Conservation (phyloP, 2,888 invertebrate species). For the Macrostomum cliftonense region DNA sequence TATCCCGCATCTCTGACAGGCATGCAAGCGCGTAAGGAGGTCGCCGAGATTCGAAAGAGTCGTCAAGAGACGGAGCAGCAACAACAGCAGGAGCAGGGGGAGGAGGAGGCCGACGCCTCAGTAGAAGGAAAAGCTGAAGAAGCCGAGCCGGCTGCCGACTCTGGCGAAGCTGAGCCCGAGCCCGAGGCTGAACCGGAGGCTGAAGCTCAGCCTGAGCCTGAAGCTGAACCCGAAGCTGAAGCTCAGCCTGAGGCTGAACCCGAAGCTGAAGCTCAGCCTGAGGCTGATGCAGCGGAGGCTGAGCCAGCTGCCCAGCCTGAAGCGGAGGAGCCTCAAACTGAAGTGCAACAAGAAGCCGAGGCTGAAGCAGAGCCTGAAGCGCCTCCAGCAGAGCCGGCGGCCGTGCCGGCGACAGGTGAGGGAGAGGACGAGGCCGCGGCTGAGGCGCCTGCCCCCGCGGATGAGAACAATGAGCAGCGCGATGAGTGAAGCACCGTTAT, state of each 20-base stretch:
- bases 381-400: constrained; percentile 1
- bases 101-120: not conserved
- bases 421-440: not conserved
- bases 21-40: not conserved
- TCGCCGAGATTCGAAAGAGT: not conserved
- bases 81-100: not conserved
- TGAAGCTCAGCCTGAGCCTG: not conserved
- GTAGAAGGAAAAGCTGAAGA: no score
- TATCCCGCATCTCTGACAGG: not conserved
- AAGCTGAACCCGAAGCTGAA: no score
- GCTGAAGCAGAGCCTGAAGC: not conserved
- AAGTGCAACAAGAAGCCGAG: constrained; percentile 1
- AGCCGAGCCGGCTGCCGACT: no score
- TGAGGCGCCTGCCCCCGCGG: not conserved
- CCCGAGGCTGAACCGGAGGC: no score
- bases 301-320: not conserved
- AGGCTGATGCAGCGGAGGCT: not conserved
- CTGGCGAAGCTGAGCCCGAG: no score
- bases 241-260: constrained; percentile 5
- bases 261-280: constrained; percentile 2
- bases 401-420: constrained; percentile 1
- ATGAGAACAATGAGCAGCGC: not conserved
- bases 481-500: no score
- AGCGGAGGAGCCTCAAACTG: not conserved
- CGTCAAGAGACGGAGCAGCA: no score